These are phyloP conservation scores for Regulus satrapa DNA, from an alignment of 2,113 vertebrate genomes.

Conservation along the genomic window DNA sequence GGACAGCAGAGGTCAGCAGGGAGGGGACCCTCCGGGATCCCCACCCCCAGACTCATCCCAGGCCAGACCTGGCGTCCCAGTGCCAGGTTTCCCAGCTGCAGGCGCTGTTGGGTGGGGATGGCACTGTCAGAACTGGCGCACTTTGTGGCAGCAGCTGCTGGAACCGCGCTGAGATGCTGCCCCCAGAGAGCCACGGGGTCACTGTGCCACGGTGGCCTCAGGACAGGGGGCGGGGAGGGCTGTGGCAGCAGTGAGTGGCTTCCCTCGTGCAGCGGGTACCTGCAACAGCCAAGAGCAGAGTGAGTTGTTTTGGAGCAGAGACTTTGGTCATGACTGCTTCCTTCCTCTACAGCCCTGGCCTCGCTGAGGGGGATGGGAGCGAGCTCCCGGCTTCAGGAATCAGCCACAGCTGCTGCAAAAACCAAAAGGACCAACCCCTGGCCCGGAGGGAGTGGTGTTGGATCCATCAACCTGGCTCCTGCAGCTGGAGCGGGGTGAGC, in stretches of 20 bases:
- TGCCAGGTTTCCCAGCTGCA: not conserved
- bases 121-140: accelerated
- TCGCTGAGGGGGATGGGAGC: not conserved
- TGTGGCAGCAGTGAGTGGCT: not conserved
- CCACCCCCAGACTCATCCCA: not conserved
- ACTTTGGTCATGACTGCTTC: accelerated
- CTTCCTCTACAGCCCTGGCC: not conserved
- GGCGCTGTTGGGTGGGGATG: not conserved
- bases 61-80: not conserved
- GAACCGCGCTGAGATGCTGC: not conserved
- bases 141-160: not conserved
- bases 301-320: not conserved
- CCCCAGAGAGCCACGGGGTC: not conserved
- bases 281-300: not conserved
- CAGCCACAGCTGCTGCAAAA: not conserved
- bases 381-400: not conserved
- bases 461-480: not conserved
- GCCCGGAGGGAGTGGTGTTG: not conserved
- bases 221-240: not conserved
- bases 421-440: not conserved
- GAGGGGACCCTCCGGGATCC: not conserved
- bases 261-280: not conserved
- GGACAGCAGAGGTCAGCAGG: not conserved
- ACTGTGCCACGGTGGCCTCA: not conserved
- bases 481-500: accelerated